phyloP scores from a whole-genome alignment of 92 coral and sea anemone species.

The Palythoa grandis region DNA sequence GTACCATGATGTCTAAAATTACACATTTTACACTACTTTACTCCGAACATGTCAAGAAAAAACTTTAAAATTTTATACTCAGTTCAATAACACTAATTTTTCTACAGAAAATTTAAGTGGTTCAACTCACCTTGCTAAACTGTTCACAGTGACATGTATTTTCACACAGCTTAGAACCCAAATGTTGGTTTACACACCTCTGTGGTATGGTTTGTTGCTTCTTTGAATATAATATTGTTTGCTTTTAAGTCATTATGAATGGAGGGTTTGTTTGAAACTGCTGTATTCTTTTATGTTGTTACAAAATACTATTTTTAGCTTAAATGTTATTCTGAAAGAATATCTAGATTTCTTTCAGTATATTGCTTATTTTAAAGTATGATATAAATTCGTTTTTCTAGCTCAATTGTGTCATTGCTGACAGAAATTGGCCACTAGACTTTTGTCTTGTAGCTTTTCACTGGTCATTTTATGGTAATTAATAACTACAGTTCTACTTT shows the following conservation, averaged over 20 bases:
- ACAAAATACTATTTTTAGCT: background rate
- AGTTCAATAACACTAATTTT: background rate
- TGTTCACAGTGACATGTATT: background rate
- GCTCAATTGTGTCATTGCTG: background rate
- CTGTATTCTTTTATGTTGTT: conserved; percentile 11
- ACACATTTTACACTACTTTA: too few relatives aligned
- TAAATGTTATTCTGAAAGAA: background rate
- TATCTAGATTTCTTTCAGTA: background rate
- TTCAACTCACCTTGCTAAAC: background rate
- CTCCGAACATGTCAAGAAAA: too few relatives aligned
- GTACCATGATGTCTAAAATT: too few relatives aligned
- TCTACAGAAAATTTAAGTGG: background rate
- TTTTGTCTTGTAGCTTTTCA: background rate
- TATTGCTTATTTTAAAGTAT: background rate
- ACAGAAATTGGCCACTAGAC: background rate
- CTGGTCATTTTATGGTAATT: conserved; percentile 25
- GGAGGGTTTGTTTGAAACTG: background rate
- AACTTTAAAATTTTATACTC: too few relatives aligned
- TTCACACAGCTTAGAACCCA: background rate
- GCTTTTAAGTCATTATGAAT: background rate
- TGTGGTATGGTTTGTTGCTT: background rate
- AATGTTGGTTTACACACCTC: background rate
- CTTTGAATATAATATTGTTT: conserved; percentile 16
- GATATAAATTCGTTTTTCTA: background rate
- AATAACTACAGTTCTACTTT: background rate